phyloP scores from a whole-genome alignment of 2,797 vertebrate species.

The Gadopsis marmoratus region DNA sequence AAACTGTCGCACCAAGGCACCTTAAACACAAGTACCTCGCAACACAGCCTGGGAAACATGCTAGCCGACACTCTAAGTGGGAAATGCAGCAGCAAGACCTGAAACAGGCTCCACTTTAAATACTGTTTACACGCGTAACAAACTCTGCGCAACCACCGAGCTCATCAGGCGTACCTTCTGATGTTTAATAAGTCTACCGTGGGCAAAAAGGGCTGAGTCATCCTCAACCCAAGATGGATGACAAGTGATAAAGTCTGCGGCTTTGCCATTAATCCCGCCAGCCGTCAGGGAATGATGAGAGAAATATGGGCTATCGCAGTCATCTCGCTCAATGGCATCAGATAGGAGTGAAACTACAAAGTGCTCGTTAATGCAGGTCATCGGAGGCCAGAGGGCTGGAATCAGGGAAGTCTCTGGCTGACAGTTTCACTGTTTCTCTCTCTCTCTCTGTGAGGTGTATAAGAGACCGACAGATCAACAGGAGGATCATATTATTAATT shows the following conservation, averaged over 20 bases:
- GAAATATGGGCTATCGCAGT: slow-evolving; percentile 58
- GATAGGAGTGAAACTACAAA: slow-evolving; percentile 58
- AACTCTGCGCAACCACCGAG: slow-evolving; percentile 39
- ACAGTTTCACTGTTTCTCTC: slow-evolving; percentile 23
- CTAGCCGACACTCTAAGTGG: neutral
- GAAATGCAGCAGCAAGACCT: slow-evolving; percentile 15
- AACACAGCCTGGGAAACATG: slow-evolving; percentile 4
- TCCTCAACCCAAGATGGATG: slow-evolving; percentile 59
- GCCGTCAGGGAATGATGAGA: slow-evolving; percentile 57
- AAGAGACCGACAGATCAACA: slow-evolving; percentile 68
- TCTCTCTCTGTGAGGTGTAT: slow-evolving; percentile 45
- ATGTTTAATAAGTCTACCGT: slow-evolving; percentile 65
- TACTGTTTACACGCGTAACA: slow-evolving; percentile 39
- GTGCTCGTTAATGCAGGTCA: slow-evolving; percentile 54
- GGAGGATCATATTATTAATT: slow-evolving; percentile 66
- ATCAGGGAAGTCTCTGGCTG: slow-evolving; percentile 46
- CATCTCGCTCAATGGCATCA: slow-evolving; percentile 49
- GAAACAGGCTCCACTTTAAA: slow-evolving; percentile 35
- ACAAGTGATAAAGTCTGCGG: slow-evolving; percentile 35
- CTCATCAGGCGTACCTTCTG: slow-evolving; percentile 47
- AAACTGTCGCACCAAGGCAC: slow-evolving; percentile 44
- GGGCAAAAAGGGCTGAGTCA: slow-evolving; percentile 68
- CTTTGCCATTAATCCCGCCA: slow-evolving; percentile 60
- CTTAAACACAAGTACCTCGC: slow-evolving; percentile 42
- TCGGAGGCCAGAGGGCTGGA: slow-evolving; percentile 25